phyloP scores from a whole-genome alignment of 2,888 invertebrate species.

The Agrypnus murinus region DNA sequence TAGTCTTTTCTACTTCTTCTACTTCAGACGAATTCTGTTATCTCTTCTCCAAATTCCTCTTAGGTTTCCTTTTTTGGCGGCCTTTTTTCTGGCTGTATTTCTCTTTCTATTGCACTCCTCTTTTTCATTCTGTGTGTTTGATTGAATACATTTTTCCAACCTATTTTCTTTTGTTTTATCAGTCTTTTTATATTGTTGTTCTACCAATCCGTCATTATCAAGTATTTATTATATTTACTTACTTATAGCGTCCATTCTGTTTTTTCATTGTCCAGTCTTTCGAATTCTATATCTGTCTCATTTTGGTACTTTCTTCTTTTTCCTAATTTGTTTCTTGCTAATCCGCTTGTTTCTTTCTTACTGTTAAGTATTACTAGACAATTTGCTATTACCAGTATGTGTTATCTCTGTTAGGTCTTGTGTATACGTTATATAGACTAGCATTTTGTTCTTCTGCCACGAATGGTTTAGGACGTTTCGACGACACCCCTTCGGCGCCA shows the following conservation, averaged over 20 bases:
- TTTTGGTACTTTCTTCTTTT: conserved; percentile 12
- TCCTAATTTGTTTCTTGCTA: background rate
- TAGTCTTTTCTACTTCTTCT: conserved; percentile 7
- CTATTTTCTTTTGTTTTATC: conserved; percentile 31
- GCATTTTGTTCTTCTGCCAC: too few relatives aligned
- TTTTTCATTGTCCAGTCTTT: conserved; percentile 16
- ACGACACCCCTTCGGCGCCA: too few relatives aligned
- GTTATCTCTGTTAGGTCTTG: conserved; percentile 18
- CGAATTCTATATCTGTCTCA: conserved; percentile 4
- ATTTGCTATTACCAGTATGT: conserved; percentile 21
- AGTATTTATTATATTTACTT: conserved; percentile 22
- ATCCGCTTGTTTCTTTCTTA: conserved; percentile 12
- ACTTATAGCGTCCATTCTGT: conserved; percentile 28
- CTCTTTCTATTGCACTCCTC: conserved; percentile 17
- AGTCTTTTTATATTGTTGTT: conserved; percentile 23
- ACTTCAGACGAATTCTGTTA: conserved; percentile 9
- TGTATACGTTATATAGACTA: conserved; percentile 18
- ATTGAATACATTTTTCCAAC: conserved; percentile 24
- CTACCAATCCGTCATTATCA: background rate
- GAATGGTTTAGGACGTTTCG: too few relatives aligned
- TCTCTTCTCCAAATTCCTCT: conserved; percentile 22
- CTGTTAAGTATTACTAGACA: background rate
- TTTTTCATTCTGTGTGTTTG: conserved; percentile 2
- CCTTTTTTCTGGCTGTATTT: conserved; percentile 18
- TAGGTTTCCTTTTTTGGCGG: conserved; percentile 15